phyloP scores from a whole-genome alignment of 1,140 invertebrate genomes.

The Drosophila neocordata region DNA sequence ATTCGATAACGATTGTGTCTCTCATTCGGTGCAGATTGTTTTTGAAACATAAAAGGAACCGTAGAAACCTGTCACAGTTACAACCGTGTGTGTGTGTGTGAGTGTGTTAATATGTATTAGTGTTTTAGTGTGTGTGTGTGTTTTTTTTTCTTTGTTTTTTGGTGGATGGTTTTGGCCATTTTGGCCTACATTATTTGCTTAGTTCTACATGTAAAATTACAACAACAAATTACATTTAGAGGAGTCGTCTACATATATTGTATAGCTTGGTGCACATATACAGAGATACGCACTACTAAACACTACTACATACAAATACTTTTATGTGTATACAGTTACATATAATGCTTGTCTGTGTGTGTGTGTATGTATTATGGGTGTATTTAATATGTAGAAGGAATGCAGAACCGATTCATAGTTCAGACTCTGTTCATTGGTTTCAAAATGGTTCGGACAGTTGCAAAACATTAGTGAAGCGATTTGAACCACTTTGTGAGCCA shows the following conservation, averaged over 20 bases:
- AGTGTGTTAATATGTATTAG: slow-evolving; percentile 4
- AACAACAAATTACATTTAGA: slow-evolving; percentile 76
- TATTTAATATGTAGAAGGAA: slow-evolving; percentile 2
- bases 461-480: background rate
- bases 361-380: slow-evolving; percentile 22
- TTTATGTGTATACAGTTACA: slow-evolving; percentile 46
- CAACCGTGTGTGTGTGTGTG: slow-evolving; percentile 55
- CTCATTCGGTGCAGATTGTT: slow-evolving; percentile 56
- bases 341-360: slow-evolving; percentile 11
- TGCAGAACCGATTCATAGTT: slow-evolving; percentile 11
- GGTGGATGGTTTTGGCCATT: slow-evolving; percentile 11
- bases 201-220: slow-evolving; percentile 73
- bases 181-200: slow-evolving; percentile 52
- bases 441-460: background rate
- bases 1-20: slow-evolving; percentile 60
- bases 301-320: slow-evolving; percentile 76
- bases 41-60: slow-evolving; percentile 69
- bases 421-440: slow-evolving; percentile 5
- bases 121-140: slow-evolving; percentile 25
- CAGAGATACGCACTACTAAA: slow-evolving; percentile 56
- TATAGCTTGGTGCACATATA: slow-evolving; percentile 49
- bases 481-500: background rate
- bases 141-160: slow-evolving; percentile 1
- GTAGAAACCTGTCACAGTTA: slow-evolving; percentile 73
- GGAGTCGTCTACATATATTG: slow-evolving; percentile 58